Evolutionary conservation across 2,888 invertebrate species (phyloP), one percentile per base, ranked within the genome.

Genomic region (Parthenolecanium corni): DNA sequence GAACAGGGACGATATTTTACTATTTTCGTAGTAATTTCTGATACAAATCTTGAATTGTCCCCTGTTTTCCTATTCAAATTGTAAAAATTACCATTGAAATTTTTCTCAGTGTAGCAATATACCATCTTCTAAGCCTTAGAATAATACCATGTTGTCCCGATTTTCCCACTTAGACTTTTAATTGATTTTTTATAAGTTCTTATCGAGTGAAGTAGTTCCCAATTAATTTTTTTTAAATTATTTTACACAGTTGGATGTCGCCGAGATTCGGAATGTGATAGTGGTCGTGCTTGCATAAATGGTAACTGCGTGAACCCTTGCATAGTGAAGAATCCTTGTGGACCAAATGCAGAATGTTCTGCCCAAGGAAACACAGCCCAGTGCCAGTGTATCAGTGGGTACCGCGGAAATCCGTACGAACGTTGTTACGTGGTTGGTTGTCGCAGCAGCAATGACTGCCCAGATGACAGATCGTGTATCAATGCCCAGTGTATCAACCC

Each of bases 261-360:
- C 66, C 80, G 82, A 6, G 84, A 91, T 71, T 83, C 85, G 1
- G 90, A 92, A 72, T 93, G 93, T 72, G 84, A 84, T 67, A 82
- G 84, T 3, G 83, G 85, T 68, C 85, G 88, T 72, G 86, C 88
- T 61, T 93, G 93, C 71, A 76, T 89, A 40, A 89, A 90, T 71
- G 85, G 84, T 65, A 86, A 87, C 71, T 92, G 91, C 72, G 79
- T 91, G 57, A 88, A 85, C 72, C 91, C 92, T 2, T 94, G 93
- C 70, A 75, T 90, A 31, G 76, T 90, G 6, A 81, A 83, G 68
- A 84, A 84, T 71, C 83, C 84, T 3, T 92, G 92, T 69, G 89
- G 88, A 64, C 77, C 81, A 9, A 89, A 89, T 70, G 84, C 89
- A 4, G 89, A 90, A 73, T 91, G 90, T 72, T 85, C 80, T 70